Evolutionary conservation across 1,140 invertebrate species (phyloP).

Genomic region (Tenebrio molitor): DNA sequence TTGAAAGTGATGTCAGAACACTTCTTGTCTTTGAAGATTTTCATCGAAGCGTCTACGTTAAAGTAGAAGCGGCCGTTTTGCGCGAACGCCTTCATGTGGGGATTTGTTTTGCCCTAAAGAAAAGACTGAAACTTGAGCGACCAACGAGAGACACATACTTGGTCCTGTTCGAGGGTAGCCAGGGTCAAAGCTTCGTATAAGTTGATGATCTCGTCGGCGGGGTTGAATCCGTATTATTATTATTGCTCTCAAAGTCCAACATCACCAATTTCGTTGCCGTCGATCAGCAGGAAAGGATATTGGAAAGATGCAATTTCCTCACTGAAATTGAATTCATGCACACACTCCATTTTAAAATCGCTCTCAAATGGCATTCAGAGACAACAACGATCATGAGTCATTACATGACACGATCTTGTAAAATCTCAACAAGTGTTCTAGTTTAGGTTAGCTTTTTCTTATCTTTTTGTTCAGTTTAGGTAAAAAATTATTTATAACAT

Average conservation of each 20-base stretch:
- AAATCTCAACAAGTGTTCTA: too few relatives aligned
- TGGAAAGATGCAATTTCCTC: slow-evolving; percentile 26
- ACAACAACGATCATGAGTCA: slow-evolving; percentile 1
- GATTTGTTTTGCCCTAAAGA: slow-evolving; percentile 33
- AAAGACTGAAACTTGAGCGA: neutral
- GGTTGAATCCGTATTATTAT: too few relatives aligned
- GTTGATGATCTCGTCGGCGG: slow-evolving; percentile 48
- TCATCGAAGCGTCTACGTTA: slow-evolving; percentile 41
- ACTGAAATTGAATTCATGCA: slow-evolving; percentile 22
- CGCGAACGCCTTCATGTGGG: slow-evolving; percentile 40
- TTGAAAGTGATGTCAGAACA: slow-evolving; percentile 47
- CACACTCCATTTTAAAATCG: slow-evolving; percentile 19
- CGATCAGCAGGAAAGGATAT: slow-evolving; percentile 11
- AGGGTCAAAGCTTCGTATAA: slow-evolving; percentile 58
- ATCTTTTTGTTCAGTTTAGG: too few relatives aligned
- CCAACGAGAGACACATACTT: slow-evolving; percentile 38
- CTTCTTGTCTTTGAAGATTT: slow-evolving; percentile 48
- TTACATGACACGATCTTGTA: neutral
- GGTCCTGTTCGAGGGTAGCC: slow-evolving; percentile 48
- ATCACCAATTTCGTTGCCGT: neutral
- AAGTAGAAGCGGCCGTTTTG: slow-evolving; percentile 46
- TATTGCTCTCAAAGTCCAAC: neutral
- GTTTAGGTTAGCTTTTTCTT: too few relatives aligned
- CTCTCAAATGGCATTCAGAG: neutral
- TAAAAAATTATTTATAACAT: too few relatives aligned